Conservation (phyloP, 2,113 vertebrate genomes). For the Sakesphorus luctuosus region DNA sequence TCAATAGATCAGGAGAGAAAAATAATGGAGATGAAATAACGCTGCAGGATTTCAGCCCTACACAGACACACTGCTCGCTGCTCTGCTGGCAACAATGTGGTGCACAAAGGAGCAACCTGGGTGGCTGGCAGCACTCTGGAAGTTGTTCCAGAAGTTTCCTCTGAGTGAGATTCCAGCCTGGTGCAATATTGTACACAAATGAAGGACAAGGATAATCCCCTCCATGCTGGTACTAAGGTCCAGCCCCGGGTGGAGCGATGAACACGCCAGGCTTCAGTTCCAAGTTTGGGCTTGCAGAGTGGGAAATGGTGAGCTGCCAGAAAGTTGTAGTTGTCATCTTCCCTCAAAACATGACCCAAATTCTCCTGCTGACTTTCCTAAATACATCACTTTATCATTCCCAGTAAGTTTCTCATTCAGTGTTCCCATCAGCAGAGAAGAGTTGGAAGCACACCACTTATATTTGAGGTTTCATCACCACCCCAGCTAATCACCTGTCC, state of each 20-base stretch:
- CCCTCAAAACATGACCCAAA: neutral
- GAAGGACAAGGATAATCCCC: too few species aligned
- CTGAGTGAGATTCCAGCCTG: neutral
- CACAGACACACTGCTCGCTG: neutral
- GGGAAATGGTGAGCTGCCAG: neutral
- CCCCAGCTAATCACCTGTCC: neutral
- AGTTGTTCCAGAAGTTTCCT: neutral
- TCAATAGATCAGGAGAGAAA: conserved; percentile 15
- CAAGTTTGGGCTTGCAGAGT: neutral
- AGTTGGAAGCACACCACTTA: neutral
- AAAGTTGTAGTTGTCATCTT: neutral
- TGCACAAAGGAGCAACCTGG: neutral
- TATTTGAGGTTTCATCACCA: neutral
- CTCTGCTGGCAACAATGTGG: neutral
- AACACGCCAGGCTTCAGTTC: neutral
- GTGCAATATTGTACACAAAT: fast-evolving
- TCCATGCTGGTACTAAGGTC: fast-evolving
- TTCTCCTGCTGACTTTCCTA: neutral
- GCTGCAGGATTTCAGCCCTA: neutral
- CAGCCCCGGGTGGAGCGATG: neutral
- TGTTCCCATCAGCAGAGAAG: neutral
- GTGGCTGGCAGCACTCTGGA: neutral
- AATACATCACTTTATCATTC: neutral
- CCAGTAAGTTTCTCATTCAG: neutral
- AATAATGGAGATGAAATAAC: neutral